phyloP scores from a whole-genome alignment of 2,113 vertebrate species.

The Sebastes schlegelii region DNA sequence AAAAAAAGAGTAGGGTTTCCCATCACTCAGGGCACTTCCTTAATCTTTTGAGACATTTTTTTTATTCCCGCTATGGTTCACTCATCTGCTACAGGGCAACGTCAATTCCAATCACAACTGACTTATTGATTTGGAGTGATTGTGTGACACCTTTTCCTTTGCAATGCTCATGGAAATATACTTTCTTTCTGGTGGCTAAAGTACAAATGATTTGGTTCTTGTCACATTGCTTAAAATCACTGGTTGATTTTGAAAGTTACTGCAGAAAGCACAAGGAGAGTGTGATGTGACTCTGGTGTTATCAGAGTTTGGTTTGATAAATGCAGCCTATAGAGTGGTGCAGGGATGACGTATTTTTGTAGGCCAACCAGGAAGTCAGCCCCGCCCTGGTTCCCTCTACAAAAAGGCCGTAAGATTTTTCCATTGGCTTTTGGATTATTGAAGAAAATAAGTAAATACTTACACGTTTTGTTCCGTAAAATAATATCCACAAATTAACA shows the following conservation, averaged over 20 bases:
- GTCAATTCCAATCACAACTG: constrained; percentile 60
- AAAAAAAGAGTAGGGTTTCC: constrained; percentile 12
- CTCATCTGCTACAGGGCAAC: constrained; percentile 50
- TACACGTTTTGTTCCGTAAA: no score
- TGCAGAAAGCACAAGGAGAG: background rate
- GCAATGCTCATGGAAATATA: background rate
- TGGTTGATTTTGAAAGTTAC: background rate
- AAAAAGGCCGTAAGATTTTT: no score
- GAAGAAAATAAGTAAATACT: no score
- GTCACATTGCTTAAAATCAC: background rate
- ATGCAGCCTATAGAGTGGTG: background rate
- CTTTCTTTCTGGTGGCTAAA: background rate
- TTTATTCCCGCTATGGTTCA: constrained; percentile 31
- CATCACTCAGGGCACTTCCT: constrained; percentile 45
- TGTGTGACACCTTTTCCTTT: constrained; percentile 14
- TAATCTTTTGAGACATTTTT: constrained; percentile 43
- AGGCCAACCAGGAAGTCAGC: no score
- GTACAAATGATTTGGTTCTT: background rate
- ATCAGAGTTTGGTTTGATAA: constrained; percentile 10
- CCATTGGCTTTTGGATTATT: no score
- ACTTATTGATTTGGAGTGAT: constrained; percentile 57
- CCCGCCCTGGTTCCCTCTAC: no score
- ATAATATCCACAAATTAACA: no score
- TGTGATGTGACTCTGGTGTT: background rate
- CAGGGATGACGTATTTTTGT: no score